Conservation (phyloP, 2,888 invertebrate genomes). For the Eutolmus rufibarbis region DNA sequence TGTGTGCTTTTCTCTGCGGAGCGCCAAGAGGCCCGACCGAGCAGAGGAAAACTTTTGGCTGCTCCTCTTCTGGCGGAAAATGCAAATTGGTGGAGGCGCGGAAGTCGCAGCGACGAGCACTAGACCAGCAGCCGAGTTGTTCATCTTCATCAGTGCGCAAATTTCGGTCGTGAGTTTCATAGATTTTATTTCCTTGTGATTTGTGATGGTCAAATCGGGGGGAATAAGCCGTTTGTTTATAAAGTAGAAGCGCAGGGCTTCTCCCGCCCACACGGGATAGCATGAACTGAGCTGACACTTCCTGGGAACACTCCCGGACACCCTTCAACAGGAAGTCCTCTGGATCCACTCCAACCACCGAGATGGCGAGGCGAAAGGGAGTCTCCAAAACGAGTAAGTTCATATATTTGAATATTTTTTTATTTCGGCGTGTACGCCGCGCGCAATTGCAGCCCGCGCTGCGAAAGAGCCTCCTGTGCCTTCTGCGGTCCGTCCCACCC, state of each 20-base stretch:
- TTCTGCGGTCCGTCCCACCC: background rate
- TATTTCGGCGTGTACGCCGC: background rate
- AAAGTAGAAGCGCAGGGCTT: background rate
- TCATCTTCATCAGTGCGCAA: background rate
- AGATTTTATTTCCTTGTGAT: background rate
- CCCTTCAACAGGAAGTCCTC: background rate
- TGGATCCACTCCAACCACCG: background rate
- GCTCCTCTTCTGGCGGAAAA: background rate
- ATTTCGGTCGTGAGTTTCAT: background rate
- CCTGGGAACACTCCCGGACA: background rate
- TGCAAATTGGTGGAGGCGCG: background rate
- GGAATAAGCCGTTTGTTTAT: background rate
- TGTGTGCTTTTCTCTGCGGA: background rate
- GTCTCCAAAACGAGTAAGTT: slow-evolving; percentile 48
- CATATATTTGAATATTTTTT: background rate
- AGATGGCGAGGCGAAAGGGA: slow-evolving; percentile 48
- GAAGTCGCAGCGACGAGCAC: background rate
- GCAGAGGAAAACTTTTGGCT: background rate
- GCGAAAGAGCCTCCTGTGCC: background rate
- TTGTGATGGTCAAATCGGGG: slow-evolving; percentile 16
- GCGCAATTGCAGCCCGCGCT: background rate
- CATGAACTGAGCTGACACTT: slow-evolving; percentile 5
- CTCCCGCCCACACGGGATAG: background rate
- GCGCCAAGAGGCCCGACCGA: background rate
- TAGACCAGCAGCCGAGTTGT: background rate